Evolutionary conservation across 2,113 vertebrate species (phyloP).

Genomic region (Lates calcarifer): DNA sequence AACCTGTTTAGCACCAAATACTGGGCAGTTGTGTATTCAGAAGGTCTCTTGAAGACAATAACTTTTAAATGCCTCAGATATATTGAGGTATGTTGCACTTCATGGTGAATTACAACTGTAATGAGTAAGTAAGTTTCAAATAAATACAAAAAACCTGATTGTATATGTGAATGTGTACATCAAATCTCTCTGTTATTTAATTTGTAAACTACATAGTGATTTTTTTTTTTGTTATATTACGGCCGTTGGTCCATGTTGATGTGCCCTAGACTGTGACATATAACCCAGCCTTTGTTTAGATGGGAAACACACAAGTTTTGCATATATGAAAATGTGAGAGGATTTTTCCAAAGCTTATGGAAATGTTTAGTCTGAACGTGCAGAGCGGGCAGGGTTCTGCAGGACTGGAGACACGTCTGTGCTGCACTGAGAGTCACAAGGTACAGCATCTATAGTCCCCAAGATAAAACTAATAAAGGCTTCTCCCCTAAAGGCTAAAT

Average conservation of each 20-base stretch:
- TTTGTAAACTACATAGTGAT: neutral
- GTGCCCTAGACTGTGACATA: neutral
- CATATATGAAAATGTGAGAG: slow-evolving; percentile 69
- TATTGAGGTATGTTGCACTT: too few species aligned
- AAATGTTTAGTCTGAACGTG: slow-evolving; percentile 59
- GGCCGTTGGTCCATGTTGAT: neutral
- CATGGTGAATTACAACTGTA: neutral
- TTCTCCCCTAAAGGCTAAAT: neutral
- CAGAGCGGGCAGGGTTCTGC: slow-evolving; percentile 2
- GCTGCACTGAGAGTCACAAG: slow-evolving; percentile 5
- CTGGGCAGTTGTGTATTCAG: neutral
- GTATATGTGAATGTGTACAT: neutral
- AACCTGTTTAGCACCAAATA: neutral
- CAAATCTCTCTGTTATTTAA: neutral
- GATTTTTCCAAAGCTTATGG: slow-evolving; percentile 64
- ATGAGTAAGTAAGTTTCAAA: neutral
- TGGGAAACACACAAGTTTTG: slow-evolving; percentile 51
- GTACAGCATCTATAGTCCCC: slow-evolving; percentile 21
- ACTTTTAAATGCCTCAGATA: neutral
- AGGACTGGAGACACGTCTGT: slow-evolving; percentile 1
- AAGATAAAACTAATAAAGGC: slow-evolving; percentile 14
- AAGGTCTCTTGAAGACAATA: neutral
- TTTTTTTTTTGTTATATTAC: neutral
- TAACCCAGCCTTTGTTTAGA: slow-evolving; percentile 20
- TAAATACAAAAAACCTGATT: neutral